Base-by-base conservation (phyloP, 2,113 vertebrate species). In the Catagonus wagneri region DNA sequence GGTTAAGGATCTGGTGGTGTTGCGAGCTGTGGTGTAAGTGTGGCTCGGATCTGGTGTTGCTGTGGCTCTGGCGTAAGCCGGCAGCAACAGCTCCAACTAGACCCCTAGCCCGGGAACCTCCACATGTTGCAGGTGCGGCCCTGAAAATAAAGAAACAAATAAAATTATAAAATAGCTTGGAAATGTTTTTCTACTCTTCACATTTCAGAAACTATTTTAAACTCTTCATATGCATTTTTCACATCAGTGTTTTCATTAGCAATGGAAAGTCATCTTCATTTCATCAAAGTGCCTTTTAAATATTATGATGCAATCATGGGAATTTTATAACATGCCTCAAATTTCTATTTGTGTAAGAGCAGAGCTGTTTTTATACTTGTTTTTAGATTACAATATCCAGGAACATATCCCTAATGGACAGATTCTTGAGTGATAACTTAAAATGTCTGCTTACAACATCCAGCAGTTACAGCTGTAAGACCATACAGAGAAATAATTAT, bases 301-400 rank as follows among this genome's bases (percentile, higher is more conserved):
- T 83, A 81, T 50, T 83, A 88, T 34, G 16, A 23, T 78, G 27
- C 39, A 83, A 83, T 89, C 69, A 92, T 7, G 16, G 65, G 16
- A 71, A 71, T 93, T 93, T 83, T 79, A 78, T 32, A 83, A 87
- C 15, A 96, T 72, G 68, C 6, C 50, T 93, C 39, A 76, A 83
- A 87, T 90, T 81, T 75, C 80, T 23, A 83, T 27, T 27, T 94
- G 63, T 71, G 34, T 81, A 86, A 72, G 34, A 68, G 16, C 19
- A 68, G 17, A 93, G 36, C 23, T 52, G 27, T 74, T 50, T 83
- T 83, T 56, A 71, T 6, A 61, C 17, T 76, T 92, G 39, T 56
- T 76, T 93, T 85, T 80, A 20, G 22, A 89, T 78, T 96, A 85
- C 50, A 23, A 95, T 80, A 71, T 85, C 78, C 61, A 85, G 58